Base-by-base conservation (phyloP, 2,888 invertebrate genomes). In the Oligia strigilis region DNA sequence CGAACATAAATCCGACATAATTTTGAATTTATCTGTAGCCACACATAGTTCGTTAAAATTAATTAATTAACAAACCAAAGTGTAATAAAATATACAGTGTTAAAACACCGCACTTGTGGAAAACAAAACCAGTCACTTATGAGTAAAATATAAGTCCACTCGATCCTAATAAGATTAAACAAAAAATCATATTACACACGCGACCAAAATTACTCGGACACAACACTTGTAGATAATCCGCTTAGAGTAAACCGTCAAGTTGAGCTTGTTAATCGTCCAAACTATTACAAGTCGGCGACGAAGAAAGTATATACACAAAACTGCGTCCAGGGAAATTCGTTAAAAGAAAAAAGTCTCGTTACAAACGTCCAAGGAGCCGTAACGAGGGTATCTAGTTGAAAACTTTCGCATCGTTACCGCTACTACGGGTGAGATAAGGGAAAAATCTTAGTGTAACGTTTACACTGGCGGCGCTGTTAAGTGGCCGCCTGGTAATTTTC, bases 321-420 rank as follows among this genome's bases (percentile, higher is more conserved):
- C 88, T 89, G 90, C 87, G 89, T 91, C 90, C 89, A 91, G 89
- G 89, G 89, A 92, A 89, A 92, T 93, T 94, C 94, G 93, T 93
- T 93, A 93, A 93, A 93, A 92, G 92, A 93, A 93, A 93, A 90
- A 94, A 93, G 90, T 91, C 82, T 85, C 88, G 89, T 91, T 91
- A 91, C 91, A 91, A 93, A 94, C 92, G 94, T 93, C 92, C 91
- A 90, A 89, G 91, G 90, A 88, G 88, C 88, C 86, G 91, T 94
- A 94, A 94, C 93, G 93, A 94, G 92, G 91, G 90, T 87, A 89
- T 88, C 90, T 88, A 89, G 90, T 92, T 92, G 92, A 91, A 90
- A 95, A 95, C 93, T 95, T 95, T 94, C 89, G 93, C 92, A 94
- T 95, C 95, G 94, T 95, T 95, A 95, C 94, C 90, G 93, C 89